Percentiles rank a stretch among this genome's conserved stretches.
Conservation (phyloP, 1,140 invertebrate genomes). For the Platyura marginata region DNA sequence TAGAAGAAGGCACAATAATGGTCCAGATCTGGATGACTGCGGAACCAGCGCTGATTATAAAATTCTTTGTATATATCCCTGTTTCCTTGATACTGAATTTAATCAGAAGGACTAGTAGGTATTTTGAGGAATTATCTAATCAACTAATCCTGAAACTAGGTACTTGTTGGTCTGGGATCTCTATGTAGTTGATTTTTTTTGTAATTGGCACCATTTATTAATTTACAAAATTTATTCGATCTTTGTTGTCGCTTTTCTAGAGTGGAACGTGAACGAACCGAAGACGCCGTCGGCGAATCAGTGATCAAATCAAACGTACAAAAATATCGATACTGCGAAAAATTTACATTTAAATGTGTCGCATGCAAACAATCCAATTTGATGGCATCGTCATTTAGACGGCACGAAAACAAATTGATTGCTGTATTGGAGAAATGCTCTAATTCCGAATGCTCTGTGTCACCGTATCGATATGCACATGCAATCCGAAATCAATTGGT, state of each 20-base stretch:
- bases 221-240: too few relatives aligned
- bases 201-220: too few relatives aligned
- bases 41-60: too few relatives aligned
- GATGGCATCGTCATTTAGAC: conserved; percentile 29
- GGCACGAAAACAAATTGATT: conserved; percentile 23
- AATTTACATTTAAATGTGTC: conserved; percentile 42
- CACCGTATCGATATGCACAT: conserved; percentile 40
- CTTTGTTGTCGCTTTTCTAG: too few relatives aligned
- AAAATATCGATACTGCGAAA: conserved; percentile 56
- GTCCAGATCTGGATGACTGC: too few relatives aligned
- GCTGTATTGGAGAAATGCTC: conserved; percentile 43
- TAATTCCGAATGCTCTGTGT: conserved; percentile 40
- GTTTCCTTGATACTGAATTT: not conserved
- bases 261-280: conserved; percentile 5
- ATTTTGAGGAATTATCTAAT: too few relatives aligned
- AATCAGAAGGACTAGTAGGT: not conserved
- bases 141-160: too few relatives aligned
- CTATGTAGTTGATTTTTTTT: too few relatives aligned
- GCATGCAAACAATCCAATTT: conserved; percentile 37
- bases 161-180: too few relatives aligned
- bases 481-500: conserved; percentile 55
- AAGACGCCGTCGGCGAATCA: conserved; percentile 20
- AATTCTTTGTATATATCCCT: too few relatives aligned
- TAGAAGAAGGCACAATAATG: too few relatives aligned
- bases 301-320: conserved; percentile 36